Conservation (phyloP, 2,888 invertebrate genomes). For the Teleogryllus oceanicus region DNA sequence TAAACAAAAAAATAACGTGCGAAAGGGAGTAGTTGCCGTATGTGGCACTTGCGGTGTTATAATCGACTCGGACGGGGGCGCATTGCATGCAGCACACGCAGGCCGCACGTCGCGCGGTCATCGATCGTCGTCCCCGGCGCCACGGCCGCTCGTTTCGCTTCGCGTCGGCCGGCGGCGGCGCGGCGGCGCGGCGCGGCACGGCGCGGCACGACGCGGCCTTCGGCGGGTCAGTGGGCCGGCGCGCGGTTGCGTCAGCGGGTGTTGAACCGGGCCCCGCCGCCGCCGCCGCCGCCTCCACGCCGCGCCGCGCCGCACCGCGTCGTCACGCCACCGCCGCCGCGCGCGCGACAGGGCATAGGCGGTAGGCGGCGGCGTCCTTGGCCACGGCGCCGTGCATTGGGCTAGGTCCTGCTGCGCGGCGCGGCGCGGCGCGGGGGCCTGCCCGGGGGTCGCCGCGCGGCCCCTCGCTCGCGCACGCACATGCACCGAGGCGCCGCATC, state of each 20-base stretch:
- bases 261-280: neutral
- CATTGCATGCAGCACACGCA: too few species aligned
- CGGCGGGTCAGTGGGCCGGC: neutral
- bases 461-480: neutral
- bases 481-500: too few species aligned
- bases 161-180: too few species aligned
- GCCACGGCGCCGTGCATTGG: neutral
- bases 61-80: too few species aligned
- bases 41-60: too few species aligned
- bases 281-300: neutral
- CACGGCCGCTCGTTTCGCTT: too few species aligned
- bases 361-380: neutral
- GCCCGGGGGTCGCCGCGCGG: conserved; percentile 18
- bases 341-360: neutral
- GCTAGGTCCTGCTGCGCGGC: neutral
- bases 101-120: too few species aligned
- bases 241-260: conserved; percentile 2
- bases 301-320: neutral
- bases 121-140: too few species aligned
- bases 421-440: neutral
- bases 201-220: conserved; percentile 3
- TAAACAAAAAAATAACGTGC: too few species aligned
- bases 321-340: neutral
- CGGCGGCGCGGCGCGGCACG: neutral
- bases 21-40: too few species aligned